Base-by-base conservation (phyloP, 2,797 vertebrate genomes). In the Oryzias dopingdopingensis region DNA sequence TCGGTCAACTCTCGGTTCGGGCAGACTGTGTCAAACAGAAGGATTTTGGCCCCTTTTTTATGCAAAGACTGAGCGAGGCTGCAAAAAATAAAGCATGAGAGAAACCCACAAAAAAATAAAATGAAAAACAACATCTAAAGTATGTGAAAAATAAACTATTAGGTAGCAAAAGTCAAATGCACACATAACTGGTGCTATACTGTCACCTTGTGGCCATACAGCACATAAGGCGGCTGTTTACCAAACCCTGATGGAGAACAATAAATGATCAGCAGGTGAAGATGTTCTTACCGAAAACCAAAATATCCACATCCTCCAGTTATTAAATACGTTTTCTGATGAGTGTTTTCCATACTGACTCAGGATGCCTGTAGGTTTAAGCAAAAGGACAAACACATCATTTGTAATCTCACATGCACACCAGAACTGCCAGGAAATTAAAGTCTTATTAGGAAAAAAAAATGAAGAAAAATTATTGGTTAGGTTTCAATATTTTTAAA, bases 281-380 rank as follows among this genome's bases (percentile, higher is more conserved):
- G 24, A 14, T 14, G 7, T 44, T 49, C 79, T 90, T 88, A 99
- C 96, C 96, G 93, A 86, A 90, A 94, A 49, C 96, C 96, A 76
- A 98, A 94, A 68, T 98, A 99, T 26, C 97, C 96, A 51, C 92
- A 90, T 77, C 97, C 96, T 54, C 96, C 96, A 1, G 96, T 98
- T 52, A 99, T 86, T 50, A 98, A 86, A 42, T 90, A 90, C 0
- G 62, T 90, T 61, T 89, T 84, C 51, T 60, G 63, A 4, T 10
- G 57, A 26, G 37, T 8, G 22, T 5, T 46, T 67, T 74, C 86
- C 91, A 91, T 92, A 46, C 14, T 29, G 59, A 48, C 2, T 13
- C 4, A 23, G 1, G 0, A 1, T 53, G 67, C 63, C 84, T 88
- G 77, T 26, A 41, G 42, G 17, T 51, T 41, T 4, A 42, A 1